Evolutionary conservation across 2,888 invertebrate genomes (phyloP), one percentile per base, ranked within the genome.

Genomic region (Phorcus lineatus): DNA sequence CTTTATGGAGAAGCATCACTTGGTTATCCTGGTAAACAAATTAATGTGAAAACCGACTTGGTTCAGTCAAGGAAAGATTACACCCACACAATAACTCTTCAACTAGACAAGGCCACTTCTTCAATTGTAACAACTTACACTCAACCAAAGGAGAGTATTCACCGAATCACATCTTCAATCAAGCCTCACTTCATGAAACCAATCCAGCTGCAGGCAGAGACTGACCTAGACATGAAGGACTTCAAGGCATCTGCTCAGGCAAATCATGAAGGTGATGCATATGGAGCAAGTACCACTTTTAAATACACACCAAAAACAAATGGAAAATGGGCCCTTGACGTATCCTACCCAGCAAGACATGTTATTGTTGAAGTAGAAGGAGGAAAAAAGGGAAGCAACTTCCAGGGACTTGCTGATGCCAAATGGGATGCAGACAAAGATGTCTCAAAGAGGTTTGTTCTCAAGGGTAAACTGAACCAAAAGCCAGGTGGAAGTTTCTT

Each of bases 401-500:
- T 83, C 55, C 67, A 76, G 9, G 83, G 84, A 22, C 83, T 81
- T 24, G 70, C 85, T 47, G 85, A 88, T 67, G 40, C 86, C 19
- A 84, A 87, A 70, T 89, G 89, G 88, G 87, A 90, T 85, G 89
- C 88, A 24, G 86, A 88, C 31, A 83, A 76, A 11, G 55, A 80
- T 78, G 87, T 86, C 17, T 54, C 36, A 7, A 53, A 40, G 55
- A 76, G 17, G 28, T 54, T 76, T 24, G 62, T 80, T 1, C 52
- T 87, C 4, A 78, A 70, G 53, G 86, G 83, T 0, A 84, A 84
- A 22, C 67, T 85, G 17, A 82, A 81, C 13, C 66, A 82, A 13
- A 66, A 83, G 16, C 78, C 78, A 9, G 13, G 77, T 1, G 40
- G 80, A 0, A 80, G 86, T 47, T 77, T 88, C 13, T 84, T 81